phyloP scores from a whole-genome alignment of 2,113 vertebrate species.

The Oceanites oceanicus region DNA sequence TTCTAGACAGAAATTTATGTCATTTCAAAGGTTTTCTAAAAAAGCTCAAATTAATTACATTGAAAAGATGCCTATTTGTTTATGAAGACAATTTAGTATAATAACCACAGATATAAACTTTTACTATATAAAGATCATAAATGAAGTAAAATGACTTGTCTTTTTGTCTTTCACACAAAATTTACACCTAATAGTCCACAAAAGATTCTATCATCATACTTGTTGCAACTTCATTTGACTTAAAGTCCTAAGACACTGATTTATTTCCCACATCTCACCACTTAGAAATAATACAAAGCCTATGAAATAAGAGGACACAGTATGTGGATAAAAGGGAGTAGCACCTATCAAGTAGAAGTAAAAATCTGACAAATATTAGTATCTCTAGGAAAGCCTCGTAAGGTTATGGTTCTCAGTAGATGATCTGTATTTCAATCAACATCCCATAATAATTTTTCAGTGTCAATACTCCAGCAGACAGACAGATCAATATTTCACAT shows the following conservation, averaged over 20 bases:
- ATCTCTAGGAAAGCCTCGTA: background rate
- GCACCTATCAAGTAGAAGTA: background rate
- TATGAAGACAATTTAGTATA: background rate
- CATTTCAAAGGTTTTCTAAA: background rate
- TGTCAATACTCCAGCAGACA: background rate
- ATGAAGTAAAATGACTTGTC: background rate
- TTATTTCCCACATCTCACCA: background rate
- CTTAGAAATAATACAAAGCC: background rate
- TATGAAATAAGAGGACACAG: background rate
- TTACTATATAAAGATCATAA: background rate
- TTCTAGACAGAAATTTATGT: background rate
- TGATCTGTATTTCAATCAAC: background rate
- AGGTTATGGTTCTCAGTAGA: background rate
- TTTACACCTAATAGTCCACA: background rate
- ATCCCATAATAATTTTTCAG: background rate
- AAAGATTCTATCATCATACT: background rate
- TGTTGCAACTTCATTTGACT: background rate
- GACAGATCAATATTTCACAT: background rate
- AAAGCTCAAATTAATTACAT: background rate
- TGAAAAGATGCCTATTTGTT: background rate
- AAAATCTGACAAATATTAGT: background rate
- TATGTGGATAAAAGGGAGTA: background rate
- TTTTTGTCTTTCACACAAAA: background rate
- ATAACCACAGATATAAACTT: background rate
- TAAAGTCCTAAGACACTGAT: background rate